Percentiles rank a stretch among this genome's conserved stretches.
These are phyloP conservation scores for Leucophenga maculata DNA, from an alignment of 2,888 invertebrate species.

Conservation along the genomic window DNA sequence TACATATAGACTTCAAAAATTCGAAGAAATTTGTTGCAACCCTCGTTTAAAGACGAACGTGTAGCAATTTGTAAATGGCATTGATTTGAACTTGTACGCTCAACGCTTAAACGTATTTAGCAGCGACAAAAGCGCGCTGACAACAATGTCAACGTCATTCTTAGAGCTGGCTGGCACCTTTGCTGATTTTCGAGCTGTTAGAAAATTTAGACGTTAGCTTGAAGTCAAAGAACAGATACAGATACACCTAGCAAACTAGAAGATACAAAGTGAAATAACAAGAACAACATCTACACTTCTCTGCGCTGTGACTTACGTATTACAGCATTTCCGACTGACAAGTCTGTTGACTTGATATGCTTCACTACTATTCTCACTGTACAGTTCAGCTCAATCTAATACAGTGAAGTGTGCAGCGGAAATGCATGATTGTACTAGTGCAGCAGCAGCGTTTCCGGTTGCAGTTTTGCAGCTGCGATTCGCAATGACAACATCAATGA, in stretches of 20 bases:
- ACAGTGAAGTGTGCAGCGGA: not conserved
- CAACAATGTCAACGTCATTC: not conserved
- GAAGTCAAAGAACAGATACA: not conserved
- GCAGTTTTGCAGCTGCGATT: constrained; percentile 11
- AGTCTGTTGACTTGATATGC: not conserved
- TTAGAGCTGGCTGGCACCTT: not conserved
- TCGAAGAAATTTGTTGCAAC: constrained; percentile 23
- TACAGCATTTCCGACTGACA: constrained; percentile 1
- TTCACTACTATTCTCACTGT: not conserved
- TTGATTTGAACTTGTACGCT: constrained; percentile 34
- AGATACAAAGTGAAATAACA: not conserved
- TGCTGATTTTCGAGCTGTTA: too few species aligned
- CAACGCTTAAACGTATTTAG: constrained; percentile 3
- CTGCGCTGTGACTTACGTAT: not conserved
- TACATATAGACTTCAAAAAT: too few species aligned
- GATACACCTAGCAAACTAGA: not conserved
- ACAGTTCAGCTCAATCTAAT: not conserved
- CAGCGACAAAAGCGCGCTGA: not conserved
- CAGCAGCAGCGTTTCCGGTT: constrained; percentile 10
- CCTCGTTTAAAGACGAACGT: constrained; percentile 34
- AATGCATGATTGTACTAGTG: constrained; percentile 15
- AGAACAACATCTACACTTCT: not conserved
- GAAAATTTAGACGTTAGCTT: too few species aligned
- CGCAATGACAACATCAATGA: not conserved
- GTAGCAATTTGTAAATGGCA: constrained; percentile 52